A percentile compares a stretch with the other conserved stretches of the same genome.
These are phyloP conservation scores for Stegodyphus mimosarum DNA, from an alignment of 1,140 invertebrate genomes.

Conservation along the genomic window DNA sequence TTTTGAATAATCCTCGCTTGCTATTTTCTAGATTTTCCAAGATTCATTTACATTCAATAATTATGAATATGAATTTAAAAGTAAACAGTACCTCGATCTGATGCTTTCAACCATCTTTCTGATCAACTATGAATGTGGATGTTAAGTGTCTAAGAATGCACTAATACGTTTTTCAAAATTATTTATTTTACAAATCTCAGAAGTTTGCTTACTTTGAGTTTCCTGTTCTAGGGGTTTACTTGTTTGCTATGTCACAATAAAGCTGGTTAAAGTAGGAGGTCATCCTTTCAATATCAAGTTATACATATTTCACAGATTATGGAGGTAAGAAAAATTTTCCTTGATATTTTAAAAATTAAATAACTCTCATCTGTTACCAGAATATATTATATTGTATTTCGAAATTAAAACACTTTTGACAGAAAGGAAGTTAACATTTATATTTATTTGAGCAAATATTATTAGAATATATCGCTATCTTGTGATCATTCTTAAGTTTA, in stretches of 20 bases:
- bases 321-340: slow-evolving; percentile 30
- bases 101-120: background rate
- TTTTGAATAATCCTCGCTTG: too few relatives aligned
- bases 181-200: too few relatives aligned
- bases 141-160: background rate
- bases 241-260: slow-evolving; percentile 59
- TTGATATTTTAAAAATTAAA: too few relatives aligned
- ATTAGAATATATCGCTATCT: too few relatives aligned
- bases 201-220: slow-evolving; percentile 1
- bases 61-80: background rate
- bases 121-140: background rate
- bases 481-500: too few relatives aligned
- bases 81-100: background rate
- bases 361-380: too few relatives aligned
- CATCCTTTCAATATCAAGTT: slow-evolving; percentile 57
- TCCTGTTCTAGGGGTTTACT: slow-evolving; percentile 62
- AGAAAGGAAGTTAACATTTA: too few relatives aligned
- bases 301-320: slow-evolving; percentile 63
- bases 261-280: slow-evolving; percentile 31
- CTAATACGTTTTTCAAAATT: background rate
- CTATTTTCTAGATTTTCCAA: too few relatives aligned
- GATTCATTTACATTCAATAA: too few relatives aligned
- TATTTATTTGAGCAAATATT: too few relatives aligned
- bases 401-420: too few relatives aligned
- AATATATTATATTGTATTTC: too few relatives aligned